Evolutionary conservation across 2,888 invertebrate genomes (phyloP).

Genomic region (Biston betularia): DNA sequence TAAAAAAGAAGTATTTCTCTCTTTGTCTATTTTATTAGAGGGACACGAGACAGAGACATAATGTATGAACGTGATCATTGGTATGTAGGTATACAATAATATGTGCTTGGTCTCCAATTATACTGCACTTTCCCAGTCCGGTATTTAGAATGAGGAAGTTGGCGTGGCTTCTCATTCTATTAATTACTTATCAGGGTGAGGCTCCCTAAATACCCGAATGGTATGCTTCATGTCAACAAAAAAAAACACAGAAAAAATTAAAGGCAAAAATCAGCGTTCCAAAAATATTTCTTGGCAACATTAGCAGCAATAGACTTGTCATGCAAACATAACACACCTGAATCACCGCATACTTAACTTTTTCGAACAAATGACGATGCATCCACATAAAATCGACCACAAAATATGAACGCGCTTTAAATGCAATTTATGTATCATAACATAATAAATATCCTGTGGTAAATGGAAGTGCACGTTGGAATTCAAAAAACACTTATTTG

Average conservation of each 20-base stretch:
- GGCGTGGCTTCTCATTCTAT: too few relatives aligned
- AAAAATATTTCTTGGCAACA: constrained; percentile 3
- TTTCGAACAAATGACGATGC: constrained; percentile 12
- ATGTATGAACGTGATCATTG: too few relatives aligned
- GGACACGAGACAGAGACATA: too few relatives aligned
- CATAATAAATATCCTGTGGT: constrained; percentile 36
- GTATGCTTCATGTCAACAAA: not conserved
- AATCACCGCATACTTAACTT: constrained; percentile 9
- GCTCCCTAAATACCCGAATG: not conserved
- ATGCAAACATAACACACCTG: constrained; percentile 9
- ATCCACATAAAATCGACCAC: constrained; percentile 33
- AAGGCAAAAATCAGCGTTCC: not conserved
- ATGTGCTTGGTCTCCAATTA: too few relatives aligned
- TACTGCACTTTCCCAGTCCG: too few relatives aligned
- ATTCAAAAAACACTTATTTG: constrained; percentile 24
- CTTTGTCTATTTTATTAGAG: too few relatives aligned
- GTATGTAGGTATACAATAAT: too few relatives aligned
- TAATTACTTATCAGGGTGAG: too few relatives aligned
- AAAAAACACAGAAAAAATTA: not conserved
- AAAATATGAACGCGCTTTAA: constrained; percentile 38
- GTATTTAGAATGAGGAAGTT: too few relatives aligned
- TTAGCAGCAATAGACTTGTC: constrained; percentile 7
- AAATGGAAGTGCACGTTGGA: constrained; percentile 35
- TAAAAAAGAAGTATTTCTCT: too few relatives aligned
- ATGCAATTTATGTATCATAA: constrained; percentile 42